Base-by-base conservation (phyloP, 2,113 vertebrate genomes). In the Terrapene triunguis region DNA sequence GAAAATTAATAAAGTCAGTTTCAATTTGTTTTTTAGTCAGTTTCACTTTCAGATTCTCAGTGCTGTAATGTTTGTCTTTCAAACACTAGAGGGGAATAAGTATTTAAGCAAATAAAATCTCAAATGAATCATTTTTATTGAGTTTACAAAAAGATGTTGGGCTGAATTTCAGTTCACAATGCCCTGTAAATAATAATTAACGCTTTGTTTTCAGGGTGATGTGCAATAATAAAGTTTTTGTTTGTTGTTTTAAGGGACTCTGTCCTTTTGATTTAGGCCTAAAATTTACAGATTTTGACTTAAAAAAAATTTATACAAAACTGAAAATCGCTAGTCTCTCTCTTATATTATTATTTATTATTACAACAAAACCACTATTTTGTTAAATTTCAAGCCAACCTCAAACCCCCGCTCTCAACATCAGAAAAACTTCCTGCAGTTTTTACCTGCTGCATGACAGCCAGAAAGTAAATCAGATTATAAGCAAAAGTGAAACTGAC, bases 21-120 rank as follows among this genome's bases (percentile, higher is more conserved):
- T 95, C 88, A 1, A 59, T 96, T 95, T 93, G 90, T 5, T 79
- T 95, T 96, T 17, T 24, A 12, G 0, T 54, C 42, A 55, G 21
- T 74, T 72, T 82, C 29, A 55, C 62, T 69, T 72, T 51, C 12
- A 25, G 50, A 19, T 69, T 81, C 48, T 69, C 65, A 55, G 38
- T 14, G n/a, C 27, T 48, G 47, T 2, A 5, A 48, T 35, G 25
- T 62, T 32, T 48, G 44, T 29, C 2, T 19, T 32, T 84, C 19
- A 5, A 0, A 29, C 11, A 25, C 19, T 2, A 25, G 42, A 90
- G 47, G 1, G 24, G 25, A 87, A 10, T 27, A 0, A 1, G 5
- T 17, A 0, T 9, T 24, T 74, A 50, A 50, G 32, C 2, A 0
- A 42, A 7, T 13, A 50, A 50, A 50, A 50, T 50, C 50, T 50